phyloP scores from a whole-genome alignment of 2,888 invertebrate species.

The Epistrophe grossulariae region DNA sequence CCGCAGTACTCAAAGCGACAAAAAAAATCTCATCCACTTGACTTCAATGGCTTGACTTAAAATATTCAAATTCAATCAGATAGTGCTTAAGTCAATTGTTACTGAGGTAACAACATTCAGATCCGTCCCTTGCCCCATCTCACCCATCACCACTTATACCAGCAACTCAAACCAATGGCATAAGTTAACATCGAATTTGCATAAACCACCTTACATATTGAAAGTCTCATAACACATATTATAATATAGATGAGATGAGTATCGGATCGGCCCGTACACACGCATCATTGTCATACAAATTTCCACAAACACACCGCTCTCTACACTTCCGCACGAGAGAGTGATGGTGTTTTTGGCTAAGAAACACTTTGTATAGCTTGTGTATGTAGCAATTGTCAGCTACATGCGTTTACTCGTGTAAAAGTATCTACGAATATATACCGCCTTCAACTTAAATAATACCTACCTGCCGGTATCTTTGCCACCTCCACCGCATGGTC shows the following conservation, averaged over 20 bases:
- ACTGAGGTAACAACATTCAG: conserved; percentile 32
- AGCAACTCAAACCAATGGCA: conserved; percentile 31
- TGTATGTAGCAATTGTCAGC: neutral
- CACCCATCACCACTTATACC: neutral
- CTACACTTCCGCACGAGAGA: conserved; percentile 12
- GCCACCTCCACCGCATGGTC: conserved; percentile 24
- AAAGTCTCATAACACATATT: conserved; percentile 45
- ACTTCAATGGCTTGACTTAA: conserved; percentile 40
- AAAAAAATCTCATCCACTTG: conserved; percentile 42
- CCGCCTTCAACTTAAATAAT: neutral
- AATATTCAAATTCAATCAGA: conserved; percentile 51
- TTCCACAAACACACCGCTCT: conserved; percentile 1
- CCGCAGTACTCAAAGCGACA: neutral
- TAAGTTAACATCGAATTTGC: conserved; percentile 49
- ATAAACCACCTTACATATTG: conserved; percentile 46
- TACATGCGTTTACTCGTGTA: conserved; percentile 42
- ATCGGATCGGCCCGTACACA: neutral
- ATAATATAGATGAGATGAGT: neutral
- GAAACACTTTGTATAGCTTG: neutral
- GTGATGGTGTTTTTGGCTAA: neutral
- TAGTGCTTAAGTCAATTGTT: conserved; percentile 26
- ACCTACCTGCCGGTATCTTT: neutral
- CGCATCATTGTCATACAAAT: conserved; percentile 72
- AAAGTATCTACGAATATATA: conserved; percentile 3
- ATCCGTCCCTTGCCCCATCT: conserved; percentile 24